Evolutionary conservation across 64 coral and sea anemone species (phyloP).

Genomic region (Montipora efflorescens): DNA sequence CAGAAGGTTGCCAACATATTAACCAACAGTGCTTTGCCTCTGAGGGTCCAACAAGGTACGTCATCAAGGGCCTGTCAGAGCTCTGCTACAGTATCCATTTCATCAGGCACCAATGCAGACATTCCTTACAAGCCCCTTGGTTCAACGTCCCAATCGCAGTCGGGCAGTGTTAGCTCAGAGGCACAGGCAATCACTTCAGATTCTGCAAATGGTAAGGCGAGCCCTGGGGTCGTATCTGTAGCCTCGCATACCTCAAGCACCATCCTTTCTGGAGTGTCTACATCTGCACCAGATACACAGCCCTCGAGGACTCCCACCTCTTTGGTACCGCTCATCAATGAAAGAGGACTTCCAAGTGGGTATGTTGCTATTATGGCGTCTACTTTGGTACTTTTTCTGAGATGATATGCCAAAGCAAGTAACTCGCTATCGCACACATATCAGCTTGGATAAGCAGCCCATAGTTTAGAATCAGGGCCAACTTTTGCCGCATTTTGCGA

Average conservation of each 20-base stretch:
- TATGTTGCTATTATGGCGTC: background rate
- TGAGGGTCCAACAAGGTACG: slow-evolving; percentile 34
- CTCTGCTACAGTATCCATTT: slow-evolving; percentile 74
- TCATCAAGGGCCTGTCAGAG: slow-evolving; percentile 89
- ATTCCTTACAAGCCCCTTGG: slow-evolving; percentile 91
- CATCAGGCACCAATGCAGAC: slow-evolving; percentile 70
- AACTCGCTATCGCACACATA: no score
- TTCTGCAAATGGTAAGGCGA: slow-evolving; percentile 49
- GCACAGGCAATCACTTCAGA: background rate
- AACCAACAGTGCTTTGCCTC: slow-evolving; percentile 26
- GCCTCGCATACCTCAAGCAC: slow-evolving; percentile 63
- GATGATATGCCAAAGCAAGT: no score
- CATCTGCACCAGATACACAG: slow-evolving; percentile 35
- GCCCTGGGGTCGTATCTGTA: slow-evolving; percentile 40
- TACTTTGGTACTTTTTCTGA: background rate
- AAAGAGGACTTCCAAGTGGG: slow-evolving; percentile 94
- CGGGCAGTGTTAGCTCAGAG: slow-evolving; percentile 74
- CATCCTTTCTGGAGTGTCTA: slow-evolving; percentile 68
- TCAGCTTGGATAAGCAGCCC: no score
- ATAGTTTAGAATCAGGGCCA: no score
- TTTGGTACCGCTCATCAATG: slow-evolving; percentile 84
- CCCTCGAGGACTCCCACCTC: slow-evolving; percentile 66
- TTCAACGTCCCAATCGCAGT: slow-evolving; percentile 74
- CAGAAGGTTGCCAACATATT: slow-evolving; percentile 65
- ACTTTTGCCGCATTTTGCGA: no score